These are phyloP conservation scores for Neria commutata DNA, from an alignment of 2,888 invertebrate genomes.

Conservation along the genomic window DNA sequence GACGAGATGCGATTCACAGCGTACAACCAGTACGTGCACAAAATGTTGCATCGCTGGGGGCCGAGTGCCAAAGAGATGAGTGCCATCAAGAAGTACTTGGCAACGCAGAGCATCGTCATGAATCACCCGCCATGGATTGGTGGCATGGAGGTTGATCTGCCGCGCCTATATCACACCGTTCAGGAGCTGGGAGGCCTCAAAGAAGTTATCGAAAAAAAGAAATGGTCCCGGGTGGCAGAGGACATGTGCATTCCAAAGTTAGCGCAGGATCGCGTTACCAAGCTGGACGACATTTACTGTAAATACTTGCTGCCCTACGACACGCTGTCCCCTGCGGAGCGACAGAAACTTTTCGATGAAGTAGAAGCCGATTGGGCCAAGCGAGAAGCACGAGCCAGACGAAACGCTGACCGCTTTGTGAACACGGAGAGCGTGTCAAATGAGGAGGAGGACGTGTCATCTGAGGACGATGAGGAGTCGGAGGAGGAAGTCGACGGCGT, in stretches of 20 bases:
- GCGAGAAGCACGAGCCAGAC: constrained; percentile 66
- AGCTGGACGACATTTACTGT: constrained; percentile 87
- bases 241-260: constrained; percentile 84
- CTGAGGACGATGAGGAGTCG: constrained; percentile 65
- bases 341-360: constrained; percentile 73
- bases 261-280: constrained; percentile 79
- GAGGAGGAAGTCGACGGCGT: constrained; percentile 68
- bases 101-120: constrained; percentile 76
- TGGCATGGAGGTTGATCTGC: constrained; percentile 88
- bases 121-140: constrained; percentile 83
- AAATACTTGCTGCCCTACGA: constrained; percentile 91
- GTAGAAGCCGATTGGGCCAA: constrained; percentile 79
- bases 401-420: constrained; percentile 62
- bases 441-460: constrained; percentile 63
- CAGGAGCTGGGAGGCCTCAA: constrained; percentile 85
- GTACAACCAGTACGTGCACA: constrained; percentile 88
- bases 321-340: constrained; percentile 78
- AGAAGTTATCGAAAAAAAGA: constrained; percentile 84
- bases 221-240: constrained; percentile 87
- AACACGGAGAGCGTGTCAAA: constrained; percentile 61
- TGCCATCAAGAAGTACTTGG: constrained; percentile 81
- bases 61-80: constrained; percentile 83
- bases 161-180: constrained; percentile 83
- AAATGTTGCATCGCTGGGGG: constrained; percentile 88
- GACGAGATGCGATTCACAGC: constrained; percentile 88